phyloP scores from a whole-genome alignment of 1,140 invertebrate genomes.

The Pseudomyrmex pallidus region DNA sequence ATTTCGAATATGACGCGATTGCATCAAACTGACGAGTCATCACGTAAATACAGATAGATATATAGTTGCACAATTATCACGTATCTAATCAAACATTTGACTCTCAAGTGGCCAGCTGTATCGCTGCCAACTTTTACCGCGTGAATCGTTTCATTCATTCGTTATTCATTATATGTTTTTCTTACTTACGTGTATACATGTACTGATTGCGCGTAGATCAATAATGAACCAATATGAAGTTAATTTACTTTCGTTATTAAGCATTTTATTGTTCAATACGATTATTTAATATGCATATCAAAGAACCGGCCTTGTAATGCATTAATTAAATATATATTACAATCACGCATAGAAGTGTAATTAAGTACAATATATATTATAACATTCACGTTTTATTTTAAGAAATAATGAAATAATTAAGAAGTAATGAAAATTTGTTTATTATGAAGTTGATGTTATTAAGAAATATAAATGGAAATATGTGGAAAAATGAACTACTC shows the following conservation, averaged over 20 bases:
- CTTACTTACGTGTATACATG: not conserved
- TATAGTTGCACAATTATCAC: no score
- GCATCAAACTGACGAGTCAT: conserved; percentile 40
- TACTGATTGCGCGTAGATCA: not conserved
- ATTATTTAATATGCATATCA: not conserved
- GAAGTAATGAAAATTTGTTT: no score
- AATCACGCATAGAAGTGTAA: no score
- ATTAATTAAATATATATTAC: no score
- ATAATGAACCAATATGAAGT: not conserved
- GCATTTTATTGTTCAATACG: not conserved
- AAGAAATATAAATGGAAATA: no score
- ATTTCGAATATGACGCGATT: not conserved
- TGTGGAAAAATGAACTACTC: no score
- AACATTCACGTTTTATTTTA: no score
- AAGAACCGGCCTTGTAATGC: no score
- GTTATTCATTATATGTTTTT: conserved; percentile 54
- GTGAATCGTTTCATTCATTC: conserved; percentile 75
- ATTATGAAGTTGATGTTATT: no score
- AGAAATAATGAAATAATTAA: no score
- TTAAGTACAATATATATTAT: no score
- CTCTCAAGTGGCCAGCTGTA: conserved; percentile 69
- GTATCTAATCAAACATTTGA: not conserved
- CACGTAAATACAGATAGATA: not conserved
- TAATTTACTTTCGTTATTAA: not conserved
- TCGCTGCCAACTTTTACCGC: conserved; percentile 75